Percentiles rank a stretch among this genome's conserved stretches.
Evolutionary conservation across 1,140 invertebrate species (phyloP).

Genomic region (Hyposmocoma kahamanoa): DNA sequence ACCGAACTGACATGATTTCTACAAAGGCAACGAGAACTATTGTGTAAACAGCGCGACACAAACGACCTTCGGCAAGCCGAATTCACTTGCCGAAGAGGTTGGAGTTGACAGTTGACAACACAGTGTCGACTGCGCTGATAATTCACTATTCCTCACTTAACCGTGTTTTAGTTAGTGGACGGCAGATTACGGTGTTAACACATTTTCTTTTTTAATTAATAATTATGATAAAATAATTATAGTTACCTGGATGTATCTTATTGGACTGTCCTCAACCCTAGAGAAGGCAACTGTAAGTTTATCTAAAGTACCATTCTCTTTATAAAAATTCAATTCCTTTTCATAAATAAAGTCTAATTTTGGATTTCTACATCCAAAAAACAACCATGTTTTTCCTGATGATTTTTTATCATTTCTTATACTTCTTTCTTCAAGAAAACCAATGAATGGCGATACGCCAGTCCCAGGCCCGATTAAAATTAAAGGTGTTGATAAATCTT

Average conservation of each 20-base stretch:
- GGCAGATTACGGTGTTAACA: too few species aligned
- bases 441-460: slow-evolving; percentile 86
- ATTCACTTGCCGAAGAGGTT: too few species aligned
- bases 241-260: slow-evolving; percentile 75
- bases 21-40: too few species aligned
- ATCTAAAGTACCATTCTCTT: slow-evolving; percentile 67
- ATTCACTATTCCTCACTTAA: too few species aligned
- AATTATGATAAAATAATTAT: too few species aligned
- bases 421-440: slow-evolving; percentile 76
- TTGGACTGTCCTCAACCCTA: slow-evolving; percentile 66
- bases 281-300: slow-evolving; percentile 80
- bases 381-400: slow-evolving; percentile 75
- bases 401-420: slow-evolving; percentile 32
- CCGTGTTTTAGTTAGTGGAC: too few species aligned
- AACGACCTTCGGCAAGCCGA: too few species aligned
- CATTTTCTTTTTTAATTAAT: too few species aligned
- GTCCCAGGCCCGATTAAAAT: slow-evolving; percentile 90
- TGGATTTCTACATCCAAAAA: slow-evolving; percentile 84
- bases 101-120: too few species aligned
- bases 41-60: too few species aligned
- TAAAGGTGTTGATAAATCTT: slow-evolving; percentile 74
- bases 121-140: too few species aligned
- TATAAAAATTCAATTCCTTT: slow-evolving; percentile 74
- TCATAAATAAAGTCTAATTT: slow-evolving; percentile 79
- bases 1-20: too few species aligned